Evolutionary conservation across 1,140 invertebrate genomes (phyloP).

Genomic region (Pseudoatta argentina): DNA sequence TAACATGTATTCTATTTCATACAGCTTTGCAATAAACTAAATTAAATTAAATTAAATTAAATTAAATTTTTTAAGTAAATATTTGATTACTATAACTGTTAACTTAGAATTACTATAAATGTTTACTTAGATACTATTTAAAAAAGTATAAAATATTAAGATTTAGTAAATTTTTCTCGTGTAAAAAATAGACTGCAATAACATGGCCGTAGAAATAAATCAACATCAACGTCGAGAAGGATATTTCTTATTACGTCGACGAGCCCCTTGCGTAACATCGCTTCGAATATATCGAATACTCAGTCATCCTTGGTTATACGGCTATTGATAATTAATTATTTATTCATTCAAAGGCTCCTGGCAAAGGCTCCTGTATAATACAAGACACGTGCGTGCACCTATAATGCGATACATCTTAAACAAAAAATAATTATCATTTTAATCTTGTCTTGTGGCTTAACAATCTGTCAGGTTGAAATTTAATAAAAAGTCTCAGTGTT

Average conservation of each 20-base stretch:
- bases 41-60: no score
- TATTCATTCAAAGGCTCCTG: background rate
- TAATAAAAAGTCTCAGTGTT: background rate
- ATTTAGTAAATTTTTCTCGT: no score
- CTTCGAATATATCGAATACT: background rate
- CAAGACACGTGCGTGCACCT: background rate
- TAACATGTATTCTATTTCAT: no score
- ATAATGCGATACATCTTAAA: background rate
- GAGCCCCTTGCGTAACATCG: constrained; percentile 14
- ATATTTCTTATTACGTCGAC: background rate
- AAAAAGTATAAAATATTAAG: no score
- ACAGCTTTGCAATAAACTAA: no score
- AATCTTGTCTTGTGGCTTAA: background rate
- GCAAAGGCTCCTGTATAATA: background rate
- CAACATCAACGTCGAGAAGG: background rate
- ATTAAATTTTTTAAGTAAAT: no score
- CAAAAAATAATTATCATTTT: constrained; percentile 9
- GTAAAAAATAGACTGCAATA: background rate
- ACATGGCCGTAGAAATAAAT: background rate
- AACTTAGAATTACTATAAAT: no score
- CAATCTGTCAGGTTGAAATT: background rate
- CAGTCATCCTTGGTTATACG: constrained; percentile 17
- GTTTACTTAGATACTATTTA: no score
- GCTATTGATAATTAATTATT: constrained; percentile 25
- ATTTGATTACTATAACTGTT: no score